A percentile compares a stretch with the other conserved stretches of the same genome.
phyloP scores from a whole-genome alignment of 1,140 invertebrate species.

The Saccostrea echinata region DNA sequence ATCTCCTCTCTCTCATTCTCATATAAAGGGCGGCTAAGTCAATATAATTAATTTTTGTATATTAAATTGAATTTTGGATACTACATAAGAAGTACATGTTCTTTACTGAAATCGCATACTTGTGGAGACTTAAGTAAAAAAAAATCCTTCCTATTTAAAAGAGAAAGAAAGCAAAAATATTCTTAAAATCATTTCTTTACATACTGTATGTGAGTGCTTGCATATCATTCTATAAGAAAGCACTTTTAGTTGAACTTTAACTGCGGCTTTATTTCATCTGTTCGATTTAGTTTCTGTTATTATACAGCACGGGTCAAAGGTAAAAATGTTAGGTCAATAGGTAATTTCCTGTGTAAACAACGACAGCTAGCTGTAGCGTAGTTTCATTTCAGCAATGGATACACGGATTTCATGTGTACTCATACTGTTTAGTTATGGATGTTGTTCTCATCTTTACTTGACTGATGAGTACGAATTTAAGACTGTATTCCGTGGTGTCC shows the following conservation, averaged over 20 bases:
- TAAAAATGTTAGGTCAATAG: neutral
- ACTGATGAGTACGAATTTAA: neutral
- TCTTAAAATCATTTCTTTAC: too few relatives aligned
- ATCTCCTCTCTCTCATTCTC: too few relatives aligned
- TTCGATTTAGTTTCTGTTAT: neutral
- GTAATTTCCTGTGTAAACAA: conserved; percentile 11
- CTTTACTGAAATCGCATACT: too few relatives aligned
- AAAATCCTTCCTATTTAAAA: too few relatives aligned
- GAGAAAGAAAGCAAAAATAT: too few relatives aligned
- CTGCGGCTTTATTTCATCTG: neutral
- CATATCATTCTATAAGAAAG: too few relatives aligned
- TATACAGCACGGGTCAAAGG: neutral
- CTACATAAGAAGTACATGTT: too few relatives aligned
- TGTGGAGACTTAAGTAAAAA: too few relatives aligned
- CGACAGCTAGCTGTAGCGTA: neutral
- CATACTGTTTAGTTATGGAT: neutral
- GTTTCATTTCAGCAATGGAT: neutral
- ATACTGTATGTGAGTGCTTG: too few relatives aligned
- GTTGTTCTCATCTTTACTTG: neutral
- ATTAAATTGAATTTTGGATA: too few relatives aligned
- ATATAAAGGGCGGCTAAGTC: too few relatives aligned
- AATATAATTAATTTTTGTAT: too few relatives aligned
- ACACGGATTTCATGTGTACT: neutral
- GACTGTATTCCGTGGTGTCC: neutral
- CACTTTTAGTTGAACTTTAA: neutral